Percentiles rank a stretch among this genome's conserved stretches.
These are phyloP conservation scores for Psilopogon haemacephalus DNA, from an alignment of 2,113 vertebrate genomes.

Conservation along the genomic window DNA sequence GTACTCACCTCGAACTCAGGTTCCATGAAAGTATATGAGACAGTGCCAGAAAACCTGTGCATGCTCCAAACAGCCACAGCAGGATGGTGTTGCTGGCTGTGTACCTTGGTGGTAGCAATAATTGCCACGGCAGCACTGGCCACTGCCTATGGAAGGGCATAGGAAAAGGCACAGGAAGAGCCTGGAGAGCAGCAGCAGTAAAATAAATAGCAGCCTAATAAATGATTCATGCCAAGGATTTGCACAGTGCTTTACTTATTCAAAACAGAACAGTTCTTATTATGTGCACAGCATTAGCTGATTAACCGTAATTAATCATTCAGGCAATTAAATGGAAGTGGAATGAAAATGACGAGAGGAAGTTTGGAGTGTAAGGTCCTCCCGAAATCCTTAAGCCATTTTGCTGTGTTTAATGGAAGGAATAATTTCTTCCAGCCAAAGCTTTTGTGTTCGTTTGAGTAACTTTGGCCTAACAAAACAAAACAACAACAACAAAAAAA, in stretches of 20 bases:
- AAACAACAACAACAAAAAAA: too few species aligned
- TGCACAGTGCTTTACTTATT: not conserved
- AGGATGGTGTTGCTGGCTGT: not conserved
- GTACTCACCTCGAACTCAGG: not conserved
- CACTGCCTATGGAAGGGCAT: not conserved
- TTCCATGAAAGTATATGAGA: not conserved
- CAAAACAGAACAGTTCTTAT: not conserved
- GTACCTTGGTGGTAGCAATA: not conserved
- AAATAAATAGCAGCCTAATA: not conserved
- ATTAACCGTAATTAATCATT: constrained; percentile 50
- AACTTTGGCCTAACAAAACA: too few species aligned
- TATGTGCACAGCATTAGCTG: not conserved
- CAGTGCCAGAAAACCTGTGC: not conserved
- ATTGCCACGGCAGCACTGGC: not conserved
- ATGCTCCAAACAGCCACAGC: not conserved
- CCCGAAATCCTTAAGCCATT: constrained; percentile 35
- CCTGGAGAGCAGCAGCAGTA: not conserved
- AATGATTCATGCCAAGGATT: not conserved
- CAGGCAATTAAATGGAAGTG: constrained; percentile 29
- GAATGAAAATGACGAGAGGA: constrained; percentile 47
- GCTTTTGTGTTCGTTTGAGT: not conserved
- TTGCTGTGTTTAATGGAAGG: constrained; percentile 21
- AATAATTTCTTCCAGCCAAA: constrained; percentile 41
- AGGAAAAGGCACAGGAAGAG: not conserved
- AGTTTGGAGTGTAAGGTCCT: constrained; percentile 19